Evolutionary conservation across 1,140 invertebrate species (phyloP), one percentile per base, ranked within the genome.

Genomic region (Goniozus legneri): DNA sequence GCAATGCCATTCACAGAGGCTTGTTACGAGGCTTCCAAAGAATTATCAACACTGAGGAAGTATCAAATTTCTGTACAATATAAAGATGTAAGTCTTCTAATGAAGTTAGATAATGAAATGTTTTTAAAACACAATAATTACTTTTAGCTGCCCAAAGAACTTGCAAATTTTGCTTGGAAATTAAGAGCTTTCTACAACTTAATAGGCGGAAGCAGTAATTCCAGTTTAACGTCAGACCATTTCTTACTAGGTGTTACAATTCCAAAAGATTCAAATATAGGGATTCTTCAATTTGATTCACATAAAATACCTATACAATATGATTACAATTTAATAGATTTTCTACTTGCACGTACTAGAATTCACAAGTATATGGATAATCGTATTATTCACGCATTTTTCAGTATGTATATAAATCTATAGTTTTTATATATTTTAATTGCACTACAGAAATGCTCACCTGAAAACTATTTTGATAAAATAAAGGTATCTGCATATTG

Each of bases 31-130:
- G 59, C 54, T 19, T 74, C 73, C 3, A 65, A 52, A 46, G 71
- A 75, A 57, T 54, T 76, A 30, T 74, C 73, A 2, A 75, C 71
- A 2, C 57, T 75, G 4, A 59, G 73, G 36, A 68, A 60, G 44
- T 75, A 75, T 55, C 51, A 67, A 52, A 54, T 65, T 19, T 44
- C 52, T 19, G 47, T 64, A n/a, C 31, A 43, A 24, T 60, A 66
- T 34, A 62, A 70, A 59, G 71, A 73, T 45, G 72, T 75, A 61
- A 71, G 58, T 52, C 31, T 33, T 8, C 1, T 21, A 35, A 8
- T 36, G 15, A 20, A 21, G 14, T 16, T 2, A 33, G 31, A 38
- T 32, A 44, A 45, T 34, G 43, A 44, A 36, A 35, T 30, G 21
- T 32, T 10, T 49, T 14, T n/a, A n/a, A n/a, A n/a, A n/a, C n/a